Percentiles rank a stretch among this genome's conserved stretches.
Conservation (phyloP, 2,888 invertebrate species). For the Salticus scenicus region DNA sequence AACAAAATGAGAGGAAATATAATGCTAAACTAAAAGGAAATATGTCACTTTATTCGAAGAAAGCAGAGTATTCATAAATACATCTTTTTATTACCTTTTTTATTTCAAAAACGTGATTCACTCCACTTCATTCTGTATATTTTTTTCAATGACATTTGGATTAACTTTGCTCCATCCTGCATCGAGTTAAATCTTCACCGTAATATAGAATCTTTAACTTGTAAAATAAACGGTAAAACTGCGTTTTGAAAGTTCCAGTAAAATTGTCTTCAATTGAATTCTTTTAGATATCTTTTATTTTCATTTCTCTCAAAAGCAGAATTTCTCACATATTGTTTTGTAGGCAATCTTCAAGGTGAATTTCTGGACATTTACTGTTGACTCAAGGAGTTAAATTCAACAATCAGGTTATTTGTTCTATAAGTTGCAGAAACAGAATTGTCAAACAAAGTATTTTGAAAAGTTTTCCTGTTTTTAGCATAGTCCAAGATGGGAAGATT, state of each 20-base stretch:
- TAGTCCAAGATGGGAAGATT: background rate
- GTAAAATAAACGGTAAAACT: background rate
- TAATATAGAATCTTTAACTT: background rate
- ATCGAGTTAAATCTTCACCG: background rate
- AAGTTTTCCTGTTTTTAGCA: constrained; percentile 12
- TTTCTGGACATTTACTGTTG: background rate
- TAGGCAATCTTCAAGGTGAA: background rate
- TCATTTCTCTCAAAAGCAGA: no score
- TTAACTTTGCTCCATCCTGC: no score
- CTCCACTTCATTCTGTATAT: background rate
- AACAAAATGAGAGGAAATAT: background rate
- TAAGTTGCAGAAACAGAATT: background rate
- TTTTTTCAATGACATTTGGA: no score
- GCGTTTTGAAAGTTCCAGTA: no score
- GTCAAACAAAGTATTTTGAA: constrained; percentile 3
- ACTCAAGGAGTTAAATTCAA: background rate
- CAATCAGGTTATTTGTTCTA: constrained; percentile 41
- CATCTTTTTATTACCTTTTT: constrained; percentile 12
- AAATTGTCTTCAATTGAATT: no score
- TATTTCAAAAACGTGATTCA: background rate
- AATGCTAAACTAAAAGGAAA: background rate
- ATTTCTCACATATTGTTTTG: background rate
- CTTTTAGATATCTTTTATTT: no score
- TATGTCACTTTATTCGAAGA: background rate
- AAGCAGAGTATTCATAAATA: background rate